phyloP scores from a whole-genome alignment of 2,888 invertebrate species.

The Acanthosepion esculentum region DNA sequence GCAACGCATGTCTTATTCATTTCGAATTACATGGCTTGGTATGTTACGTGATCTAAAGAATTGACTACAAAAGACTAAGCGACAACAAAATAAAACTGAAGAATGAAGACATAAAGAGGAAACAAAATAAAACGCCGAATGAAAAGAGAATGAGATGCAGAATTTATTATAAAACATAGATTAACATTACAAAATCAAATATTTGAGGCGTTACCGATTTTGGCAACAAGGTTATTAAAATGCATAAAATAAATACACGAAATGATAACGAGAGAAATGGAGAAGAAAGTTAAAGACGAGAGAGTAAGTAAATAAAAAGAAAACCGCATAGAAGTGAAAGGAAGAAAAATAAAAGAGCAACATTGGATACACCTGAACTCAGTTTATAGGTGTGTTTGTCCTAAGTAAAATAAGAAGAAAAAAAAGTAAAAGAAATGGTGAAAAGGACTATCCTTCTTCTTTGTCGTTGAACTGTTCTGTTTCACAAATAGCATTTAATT shows the following conservation, averaged over 20 bases:
- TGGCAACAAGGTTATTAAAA: not conserved
- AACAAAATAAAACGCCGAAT: not conserved
- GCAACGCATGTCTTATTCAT: no score
- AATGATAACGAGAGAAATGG: not conserved
- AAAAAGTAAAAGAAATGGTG: no score
- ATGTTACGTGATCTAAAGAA: not conserved
- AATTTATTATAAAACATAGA: not conserved
- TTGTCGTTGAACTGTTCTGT: not conserved
- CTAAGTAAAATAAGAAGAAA: not conserved
- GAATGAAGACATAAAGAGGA: not conserved
- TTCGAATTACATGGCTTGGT: not conserved
- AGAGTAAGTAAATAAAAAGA: not conserved
- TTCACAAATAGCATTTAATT: no score
- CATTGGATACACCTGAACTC: not conserved
- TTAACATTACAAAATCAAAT: not conserved
- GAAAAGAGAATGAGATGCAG: not conserved
- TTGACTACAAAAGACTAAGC: not conserved
- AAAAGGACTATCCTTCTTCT: not conserved
- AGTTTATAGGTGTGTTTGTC: not conserved
- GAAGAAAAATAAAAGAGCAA: rapidly evolving
- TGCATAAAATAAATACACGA: not conserved
- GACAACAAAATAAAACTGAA: not conserved
- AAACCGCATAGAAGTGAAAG: no score
- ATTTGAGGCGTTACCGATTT: not conserved
- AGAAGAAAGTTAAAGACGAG: not conserved